Percentiles rank a stretch among this genome's conserved stretches.
Evolutionary conservation across 2,113 vertebrate genomes (phyloP).

Genomic region (Corythoichthys haematopterus): DNA sequence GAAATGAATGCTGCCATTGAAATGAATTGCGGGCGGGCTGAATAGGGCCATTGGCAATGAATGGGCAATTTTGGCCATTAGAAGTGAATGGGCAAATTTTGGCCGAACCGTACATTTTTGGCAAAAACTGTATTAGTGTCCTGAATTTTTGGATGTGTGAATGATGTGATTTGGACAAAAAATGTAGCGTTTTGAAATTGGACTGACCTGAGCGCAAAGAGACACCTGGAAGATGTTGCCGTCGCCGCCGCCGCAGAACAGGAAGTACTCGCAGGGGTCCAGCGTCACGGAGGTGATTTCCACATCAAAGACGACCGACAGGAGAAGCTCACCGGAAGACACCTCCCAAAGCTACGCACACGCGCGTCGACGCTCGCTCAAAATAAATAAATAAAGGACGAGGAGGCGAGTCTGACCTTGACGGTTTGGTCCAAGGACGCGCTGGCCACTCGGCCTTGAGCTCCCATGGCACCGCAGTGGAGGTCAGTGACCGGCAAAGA

Average conservation of each 20-base stretch:
- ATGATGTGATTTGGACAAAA: too few relatives aligned
- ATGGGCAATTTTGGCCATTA: too few relatives aligned
- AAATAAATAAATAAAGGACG: background rate
- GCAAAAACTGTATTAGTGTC: too few relatives aligned
- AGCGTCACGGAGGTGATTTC: conserved; percentile 88
- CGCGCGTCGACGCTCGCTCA: background rate
- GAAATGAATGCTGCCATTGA: too few relatives aligned
- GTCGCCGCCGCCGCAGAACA: conserved; percentile 89
- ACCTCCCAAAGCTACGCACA: conserved; percentile 85
- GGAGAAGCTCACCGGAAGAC: conserved; percentile 87
- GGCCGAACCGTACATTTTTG: too few relatives aligned
- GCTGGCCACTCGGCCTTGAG: conserved; percentile 81
- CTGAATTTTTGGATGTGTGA: too few relatives aligned
- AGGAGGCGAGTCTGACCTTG: conserved; percentile 72
- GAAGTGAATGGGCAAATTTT: too few relatives aligned
- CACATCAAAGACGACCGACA: conserved; percentile 88
- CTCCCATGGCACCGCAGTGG: conserved; percentile 88
- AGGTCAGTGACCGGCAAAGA: conserved; percentile 92
- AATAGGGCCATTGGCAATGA: too few relatives aligned
- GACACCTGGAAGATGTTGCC: conserved; percentile 92
- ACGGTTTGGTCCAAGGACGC: conserved; percentile 91
- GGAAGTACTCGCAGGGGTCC: conserved; percentile 86
- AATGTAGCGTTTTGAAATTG: too few relatives aligned
- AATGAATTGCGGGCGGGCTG: too few relatives aligned
- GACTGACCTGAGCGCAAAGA: conserved; percentile 81